Evolutionary conservation across 23 tunicate genomes (phyloP).

Genomic region (Pegea sp.): DNA sequence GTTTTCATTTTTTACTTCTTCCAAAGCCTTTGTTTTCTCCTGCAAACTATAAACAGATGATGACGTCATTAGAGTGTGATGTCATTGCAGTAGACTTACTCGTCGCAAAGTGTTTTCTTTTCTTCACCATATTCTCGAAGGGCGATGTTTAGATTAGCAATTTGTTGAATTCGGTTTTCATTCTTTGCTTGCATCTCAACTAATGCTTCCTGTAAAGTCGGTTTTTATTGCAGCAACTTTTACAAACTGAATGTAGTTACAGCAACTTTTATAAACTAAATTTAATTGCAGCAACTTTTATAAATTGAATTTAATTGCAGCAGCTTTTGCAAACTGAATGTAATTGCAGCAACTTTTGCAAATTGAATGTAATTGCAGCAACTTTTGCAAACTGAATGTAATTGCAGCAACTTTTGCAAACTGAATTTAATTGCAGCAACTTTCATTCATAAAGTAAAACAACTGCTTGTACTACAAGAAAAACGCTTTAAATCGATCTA

Average conservation of each 20-base stretch:
- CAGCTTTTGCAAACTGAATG: not conserved
- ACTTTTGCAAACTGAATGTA: no score
- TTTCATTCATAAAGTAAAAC: no score
- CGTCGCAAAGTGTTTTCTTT: constrained; percentile 10
- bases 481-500: no score
- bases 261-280: not conserved
- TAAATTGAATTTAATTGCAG: no score
- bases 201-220: constrained; percentile 28
- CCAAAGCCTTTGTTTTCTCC: not conserved
- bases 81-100: not conserved
- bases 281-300: no score
- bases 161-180: constrained; percentile 74
- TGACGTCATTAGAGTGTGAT: not conserved
- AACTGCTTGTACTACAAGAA: no score
- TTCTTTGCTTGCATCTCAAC: constrained; percentile 74
- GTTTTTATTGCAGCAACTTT: not conserved
- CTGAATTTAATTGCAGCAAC: no score
- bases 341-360: no score
- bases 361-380: no score
- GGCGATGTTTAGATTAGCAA: constrained; percentile 56
- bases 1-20: not conserved
- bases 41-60: not conserved
- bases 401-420: no score
- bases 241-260: not conserved
- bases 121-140: constrained; percentile 50